Base-by-base conservation (phyloP, 2,113 vertebrate genomes). In the Trogon surrucura region DNA sequence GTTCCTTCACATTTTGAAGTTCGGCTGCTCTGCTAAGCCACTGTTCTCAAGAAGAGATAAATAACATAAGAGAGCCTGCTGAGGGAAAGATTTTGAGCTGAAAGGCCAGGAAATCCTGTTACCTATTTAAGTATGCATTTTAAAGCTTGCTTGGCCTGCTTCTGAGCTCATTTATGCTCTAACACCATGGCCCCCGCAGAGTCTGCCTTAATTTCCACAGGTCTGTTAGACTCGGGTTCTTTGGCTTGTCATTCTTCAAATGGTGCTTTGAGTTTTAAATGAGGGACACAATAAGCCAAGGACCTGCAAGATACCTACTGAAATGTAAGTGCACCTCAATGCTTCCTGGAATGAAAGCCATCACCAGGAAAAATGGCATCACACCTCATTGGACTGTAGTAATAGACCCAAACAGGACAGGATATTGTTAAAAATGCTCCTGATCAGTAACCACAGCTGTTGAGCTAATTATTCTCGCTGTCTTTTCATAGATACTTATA, bases 331-430 rank as follows among this genome's bases (percentile, higher is more conserved):
- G 47, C 51, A 84, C 57, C 79, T 82, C 50, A 65, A 0, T 25
- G 32, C 51, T 85, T 91, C 45, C 64, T 89, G 57, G 69, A 88
- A 96, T 54, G 72, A 86, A 91, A 90, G n/a, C 44, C 62, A 91
- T 88, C 70, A 64, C 32, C n/a, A 64, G 56, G 88, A 93, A 87
- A 95, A 92, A 91, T 81, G 58, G 53, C 41, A 78, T 85, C 91
- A 93, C 54, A 93, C 92, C 66, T 87, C 90, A 82, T 20, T 93
- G 93, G 77, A 84, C 80, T 77, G n/a, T 77, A 71, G 91, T 93
- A 96, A 96, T 88, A 94, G 83, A 65, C 75, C 44, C 80, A 93
- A 95, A 88, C 83, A 89, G 81, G 73, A 85, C 83, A 96, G 54
- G 66, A 23, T 69, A 72, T 65, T 80, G 75, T 84, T 92, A 91